Evolutionary conservation across 2,113 vertebrate species (phyloP), one percentile per base, ranked within the genome.

Genomic region (Oophaga pumilio): DNA sequence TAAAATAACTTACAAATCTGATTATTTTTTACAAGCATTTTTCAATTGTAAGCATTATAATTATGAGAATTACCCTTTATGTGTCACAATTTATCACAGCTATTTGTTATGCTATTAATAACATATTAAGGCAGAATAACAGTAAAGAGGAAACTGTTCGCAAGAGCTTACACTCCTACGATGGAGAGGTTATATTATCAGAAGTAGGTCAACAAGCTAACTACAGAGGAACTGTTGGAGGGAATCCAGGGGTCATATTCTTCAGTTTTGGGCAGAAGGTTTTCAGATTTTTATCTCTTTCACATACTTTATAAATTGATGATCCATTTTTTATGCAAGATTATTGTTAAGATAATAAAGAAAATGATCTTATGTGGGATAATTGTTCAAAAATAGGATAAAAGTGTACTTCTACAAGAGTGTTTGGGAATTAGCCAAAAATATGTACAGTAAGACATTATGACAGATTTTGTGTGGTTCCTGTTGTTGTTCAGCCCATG

Each of bases 241-340:
- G 6, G 17, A 33, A 73, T 73, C 6, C 2, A 33, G 43, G 9
- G 28, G 15, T 15, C 4, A 12, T 17, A 74, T 50, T 49, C 71
- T 49, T 74, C 18, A 20, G 43, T 49, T 74, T 74, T 20, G 43
- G 71, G 43, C 33, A 74, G 13, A 71, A 24, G 15, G 68, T 13
- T 33, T 71, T 14, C 26, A 71, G 71, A 74, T 74, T 74, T 22
- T 9, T 74, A 74, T 74, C 71, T 74, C 69, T 13, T 20, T 74
- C 43, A 50, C 71, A 74, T 74, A 74, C 43, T 77, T 53, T 57
- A 59, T 15, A 26, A 79, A 57, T 78, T 57, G 76, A 52, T 78
- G 76, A 78, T 12, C 26, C 77, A 59, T 80, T 56, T 60, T 43
- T 33, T 79, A 53, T 33, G 28, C 24, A 56, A 79, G 24, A 79